Percentiles rank a stretch among this genome's conserved stretches.
Conservation (phyloP, 2,797 vertebrate species). For the Acomys russatus region DNA sequence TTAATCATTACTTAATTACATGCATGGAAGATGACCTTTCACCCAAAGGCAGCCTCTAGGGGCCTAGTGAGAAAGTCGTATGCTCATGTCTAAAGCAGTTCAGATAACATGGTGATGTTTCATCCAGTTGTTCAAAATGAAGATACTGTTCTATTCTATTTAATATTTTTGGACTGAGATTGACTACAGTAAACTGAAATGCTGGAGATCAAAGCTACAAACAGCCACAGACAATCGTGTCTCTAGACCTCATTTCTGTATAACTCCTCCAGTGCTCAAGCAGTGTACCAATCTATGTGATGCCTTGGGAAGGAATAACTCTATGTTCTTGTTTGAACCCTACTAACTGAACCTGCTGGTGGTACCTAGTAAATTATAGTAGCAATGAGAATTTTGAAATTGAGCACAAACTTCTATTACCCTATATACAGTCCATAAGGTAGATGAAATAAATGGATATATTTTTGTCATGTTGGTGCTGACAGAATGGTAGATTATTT, state of each 20-base stretch:
- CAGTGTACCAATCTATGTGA: not conserved
- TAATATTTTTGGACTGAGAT: not conserved
- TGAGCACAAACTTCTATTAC: constrained; percentile 8
- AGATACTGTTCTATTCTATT: not conserved
- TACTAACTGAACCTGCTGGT: not conserved
- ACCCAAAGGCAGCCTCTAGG: not conserved
- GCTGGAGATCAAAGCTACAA: not conserved
- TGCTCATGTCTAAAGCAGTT: too few relatives aligned
- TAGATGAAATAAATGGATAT: not conserved
- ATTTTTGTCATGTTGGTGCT: not conserved
- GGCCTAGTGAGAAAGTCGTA: not conserved
- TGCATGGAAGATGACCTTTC: not conserved
- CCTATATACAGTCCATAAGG: not conserved
- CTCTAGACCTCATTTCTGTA: not conserved
- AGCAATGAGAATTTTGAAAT: constrained; percentile 14
- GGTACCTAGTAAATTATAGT: not conserved
- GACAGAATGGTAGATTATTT: not conserved
- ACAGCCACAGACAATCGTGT: not conserved
- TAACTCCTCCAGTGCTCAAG: not conserved
- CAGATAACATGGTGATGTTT: not conserved
- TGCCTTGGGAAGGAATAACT: not conserved
- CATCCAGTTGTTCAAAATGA: not conserved
- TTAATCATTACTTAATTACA: not conserved
- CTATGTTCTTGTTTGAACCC: not conserved
- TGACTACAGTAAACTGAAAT: not conserved